Evolutionary conservation across 2,113 vertebrate genomes (phyloP).

Genomic region (Silurus glanis): DNA sequence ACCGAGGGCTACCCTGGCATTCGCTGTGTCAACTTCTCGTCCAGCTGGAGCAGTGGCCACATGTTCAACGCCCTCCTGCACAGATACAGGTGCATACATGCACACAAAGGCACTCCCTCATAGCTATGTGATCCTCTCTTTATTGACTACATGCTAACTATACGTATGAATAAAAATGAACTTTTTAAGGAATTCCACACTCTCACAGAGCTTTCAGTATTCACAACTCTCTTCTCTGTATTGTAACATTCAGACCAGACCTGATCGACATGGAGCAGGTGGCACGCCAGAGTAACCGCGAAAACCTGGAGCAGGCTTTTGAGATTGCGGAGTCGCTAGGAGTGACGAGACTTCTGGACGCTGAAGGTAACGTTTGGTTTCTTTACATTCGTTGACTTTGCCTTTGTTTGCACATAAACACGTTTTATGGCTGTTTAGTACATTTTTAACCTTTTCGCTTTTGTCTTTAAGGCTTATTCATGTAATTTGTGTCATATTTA

Average conservation of each 20-base stretch:
- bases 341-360: conserved; percentile 90
- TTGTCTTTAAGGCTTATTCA: neutral
- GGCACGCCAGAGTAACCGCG: conserved; percentile 86
- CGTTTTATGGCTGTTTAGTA: neutral
- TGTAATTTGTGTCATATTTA: neutral
- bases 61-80: conserved; percentile 99
- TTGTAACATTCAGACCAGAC: conserved; percentile 81
- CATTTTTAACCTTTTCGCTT: neutral
- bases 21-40: conserved; percentile 96
- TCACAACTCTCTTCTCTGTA: neutral
- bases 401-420: neutral
- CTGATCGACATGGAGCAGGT: conserved; percentile 95
- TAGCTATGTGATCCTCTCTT: neutral
- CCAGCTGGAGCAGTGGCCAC: conserved; percentile 92
- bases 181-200: neutral
- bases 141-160: neutral
- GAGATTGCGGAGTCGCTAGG: conserved; percentile 94
- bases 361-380: conserved; percentile 80
- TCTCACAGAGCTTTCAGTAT: neutral
- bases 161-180: neutral
- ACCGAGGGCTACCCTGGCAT: conserved; percentile 88
- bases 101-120: neutral
- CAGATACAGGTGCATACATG: conserved; percentile 84
- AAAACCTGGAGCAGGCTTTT: conserved; percentile 97
- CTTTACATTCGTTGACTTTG: neutral